Conservation (phyloP, 2,888 invertebrate genomes). For the Drosophila kokeensis region DNA sequence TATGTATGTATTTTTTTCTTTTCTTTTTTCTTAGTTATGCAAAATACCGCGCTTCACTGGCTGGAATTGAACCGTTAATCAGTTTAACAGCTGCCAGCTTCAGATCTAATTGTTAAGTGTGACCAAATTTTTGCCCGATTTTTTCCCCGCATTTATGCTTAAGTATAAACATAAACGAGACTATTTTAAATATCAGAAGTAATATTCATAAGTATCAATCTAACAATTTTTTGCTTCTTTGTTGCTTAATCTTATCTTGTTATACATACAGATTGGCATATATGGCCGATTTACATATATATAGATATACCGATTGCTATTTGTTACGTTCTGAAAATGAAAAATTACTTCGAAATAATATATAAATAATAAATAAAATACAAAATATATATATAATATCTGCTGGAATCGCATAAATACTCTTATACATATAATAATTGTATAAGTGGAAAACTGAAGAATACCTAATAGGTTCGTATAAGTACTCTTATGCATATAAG, state of each 20-base stretch:
- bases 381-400: not conserved
- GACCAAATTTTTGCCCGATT: constrained; percentile 1
- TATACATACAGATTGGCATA: constrained; percentile 54
- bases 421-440: not conserved
- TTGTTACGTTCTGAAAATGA: constrained; percentile 2
- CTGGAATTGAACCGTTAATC: constrained; percentile 33
- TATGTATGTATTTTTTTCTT: constrained; percentile 30
- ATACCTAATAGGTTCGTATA: not conserved
- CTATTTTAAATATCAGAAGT: constrained; percentile 69
- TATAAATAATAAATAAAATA: not conserved
- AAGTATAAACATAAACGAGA: constrained; percentile 47
- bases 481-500: not conserved
- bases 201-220: constrained; percentile 65
- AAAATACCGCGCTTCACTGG: constrained; percentile 78
- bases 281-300: constrained; percentile 38
- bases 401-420: not conserved
- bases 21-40: constrained; percentile 60
- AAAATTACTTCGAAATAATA: not conserved
- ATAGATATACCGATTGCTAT: constrained; percentile 6
- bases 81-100: constrained; percentile 64
- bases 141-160: not conserved
- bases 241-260: constrained; percentile 39
- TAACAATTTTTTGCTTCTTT: constrained; percentile 38
- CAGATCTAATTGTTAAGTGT: constrained; percentile 58
- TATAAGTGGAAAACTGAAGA: not conserved